Evolutionary conservation across 2,888 invertebrate species (phyloP).

Genomic region (Pristionchus maxplancki): DNA sequence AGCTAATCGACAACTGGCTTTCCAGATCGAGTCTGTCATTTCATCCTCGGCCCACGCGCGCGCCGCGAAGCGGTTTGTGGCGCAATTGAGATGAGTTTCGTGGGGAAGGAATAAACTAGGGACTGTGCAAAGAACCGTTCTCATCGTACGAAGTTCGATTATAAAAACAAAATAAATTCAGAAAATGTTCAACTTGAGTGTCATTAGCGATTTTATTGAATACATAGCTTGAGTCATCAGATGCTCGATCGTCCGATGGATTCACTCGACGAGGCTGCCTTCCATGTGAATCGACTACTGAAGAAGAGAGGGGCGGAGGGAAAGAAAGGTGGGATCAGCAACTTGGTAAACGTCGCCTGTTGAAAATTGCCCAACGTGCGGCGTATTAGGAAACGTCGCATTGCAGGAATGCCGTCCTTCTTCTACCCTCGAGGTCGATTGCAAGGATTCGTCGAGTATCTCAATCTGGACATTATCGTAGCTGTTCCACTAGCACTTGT

Average conservation of each 20-base stretch:
- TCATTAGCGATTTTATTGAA: not conserved
- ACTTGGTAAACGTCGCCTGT: too few relatives aligned
- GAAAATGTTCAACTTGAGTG: not conserved
- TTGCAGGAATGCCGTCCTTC: slow-evolving; percentile 33
- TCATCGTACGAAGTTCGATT: not conserved
- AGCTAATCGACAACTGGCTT: not conserved
- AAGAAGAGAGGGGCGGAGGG: slow-evolving; percentile 39
- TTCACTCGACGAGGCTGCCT: slow-evolving; percentile 50
- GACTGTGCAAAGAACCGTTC: not conserved
- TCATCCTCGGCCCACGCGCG: not conserved
- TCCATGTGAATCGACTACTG: slow-evolving; percentile 49
- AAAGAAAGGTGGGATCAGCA: not conserved
- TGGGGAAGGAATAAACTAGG: not conserved
- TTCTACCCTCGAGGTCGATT: slow-evolving; percentile 30
- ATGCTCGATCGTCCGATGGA: slow-evolving; percentile 50
- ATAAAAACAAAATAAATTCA: not conserved
- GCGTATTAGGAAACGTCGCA: too few relatives aligned
- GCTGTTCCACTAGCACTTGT: not conserved
- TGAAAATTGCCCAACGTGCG: too few relatives aligned
- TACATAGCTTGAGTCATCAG: not conserved
- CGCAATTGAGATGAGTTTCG: not conserved
- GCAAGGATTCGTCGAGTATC: slow-evolving; percentile 9
- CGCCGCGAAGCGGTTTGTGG: slow-evolving; percentile 29
- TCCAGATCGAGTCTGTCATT: slow-evolving; percentile 18
- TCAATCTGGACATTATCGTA: slow-evolving; percentile 39